Base-by-base conservation (phyloP, 2,888 invertebrate genomes). In the Scaptodrosophila latifasciaeformis region DNA sequence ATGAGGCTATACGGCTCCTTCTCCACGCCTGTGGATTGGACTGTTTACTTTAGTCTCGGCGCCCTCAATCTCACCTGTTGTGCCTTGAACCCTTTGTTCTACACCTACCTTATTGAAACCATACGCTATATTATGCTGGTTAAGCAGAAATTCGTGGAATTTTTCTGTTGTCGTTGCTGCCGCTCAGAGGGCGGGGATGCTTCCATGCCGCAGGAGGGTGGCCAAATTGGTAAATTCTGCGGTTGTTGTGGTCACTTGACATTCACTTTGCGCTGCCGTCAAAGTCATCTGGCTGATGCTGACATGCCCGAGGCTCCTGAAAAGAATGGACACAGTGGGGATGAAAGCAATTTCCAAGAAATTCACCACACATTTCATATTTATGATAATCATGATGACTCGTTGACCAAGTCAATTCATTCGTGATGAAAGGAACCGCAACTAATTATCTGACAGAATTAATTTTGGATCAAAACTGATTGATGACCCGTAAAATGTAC, bases 31-130 rank as follows among this genome's bases (percentile, higher is more conserved):
- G 37, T 72, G 4, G 77, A 86, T 66, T 89, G 89, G 89, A 81
- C 88, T 34, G 58, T 89, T 7, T 87, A 88, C 63, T 88, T 88
- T 51, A 61, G 82, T n/a, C 87, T 90, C 2, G 87, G 88, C 7
- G 75, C 87, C 2, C 68, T 91, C n/a, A 88, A 88, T 3, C 72
- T 90, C 31, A 52, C 88, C 2, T 90, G 88, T 65, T 89, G 89
- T 39, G 87, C 88, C 0, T 54, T 90, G 18, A 90, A 91, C 85
- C 90, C 90, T 0, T 86, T 90, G 44, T 82, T 90, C 21, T 91
- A 90, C 64, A 88, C 90, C 1, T 90, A 90, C 64, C 82, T 90
- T 5, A 87, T 89, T 29, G 88, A 89, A 67, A 88, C 89, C 2
- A 75, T 89, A 0, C 59, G 55, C 6, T 49, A 59, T 1, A 53